Base-by-base conservation (phyloP, 2,797 vertebrate genomes). In the Phrynocephalus forsythii region DNA sequence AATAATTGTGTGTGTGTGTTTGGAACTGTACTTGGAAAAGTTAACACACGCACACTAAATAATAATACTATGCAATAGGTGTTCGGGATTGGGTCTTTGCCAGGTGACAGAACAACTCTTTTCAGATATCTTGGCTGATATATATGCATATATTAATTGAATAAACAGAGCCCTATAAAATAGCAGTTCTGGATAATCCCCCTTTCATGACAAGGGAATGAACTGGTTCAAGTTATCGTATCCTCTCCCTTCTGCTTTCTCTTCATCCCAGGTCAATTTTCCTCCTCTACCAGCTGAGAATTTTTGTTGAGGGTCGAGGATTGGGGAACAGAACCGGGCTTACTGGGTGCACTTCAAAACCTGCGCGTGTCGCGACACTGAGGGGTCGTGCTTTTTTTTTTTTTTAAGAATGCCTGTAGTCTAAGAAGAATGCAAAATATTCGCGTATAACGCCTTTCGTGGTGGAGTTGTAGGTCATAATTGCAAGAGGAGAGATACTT, bases 401-500 rank as follows among this genome's bases (percentile, higher is more conserved):
- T 52, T 77, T 73, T 52, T 33, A 78, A 82, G 86, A 87, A 76
- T 84, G 91, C 91, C 87, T 92, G 92, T 93, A 92, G 90, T 95
- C 82, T 81, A 90, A 90, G 67, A 22, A 66, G 8, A 8, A 16
- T 67, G 66, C 11, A 44, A 30, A 83, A 86, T 86, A 22, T 71
- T 77, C 91, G 33, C 91, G 88, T 92, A 91, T 84, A 87, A 91
- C 82, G 90, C 76, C 67, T 88, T 93, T 93, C 89, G 83, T 89
- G 92, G 92, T 90, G 86, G 83, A 5, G 84, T 91, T 89, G 93
- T 92, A 94, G 94, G 95, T 92, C 92, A 95, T 83, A 95, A 93
- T 96, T 93, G 95, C 95, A 95, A 72, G 93, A 90, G 93, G 95
- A 96, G 95, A 96, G 93, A 95, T 95, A 97, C 96, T 97, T 97